Evolutionary conservation across 2,888 invertebrate species (phyloP).

Genomic region (Oligia latruncula): DNA sequence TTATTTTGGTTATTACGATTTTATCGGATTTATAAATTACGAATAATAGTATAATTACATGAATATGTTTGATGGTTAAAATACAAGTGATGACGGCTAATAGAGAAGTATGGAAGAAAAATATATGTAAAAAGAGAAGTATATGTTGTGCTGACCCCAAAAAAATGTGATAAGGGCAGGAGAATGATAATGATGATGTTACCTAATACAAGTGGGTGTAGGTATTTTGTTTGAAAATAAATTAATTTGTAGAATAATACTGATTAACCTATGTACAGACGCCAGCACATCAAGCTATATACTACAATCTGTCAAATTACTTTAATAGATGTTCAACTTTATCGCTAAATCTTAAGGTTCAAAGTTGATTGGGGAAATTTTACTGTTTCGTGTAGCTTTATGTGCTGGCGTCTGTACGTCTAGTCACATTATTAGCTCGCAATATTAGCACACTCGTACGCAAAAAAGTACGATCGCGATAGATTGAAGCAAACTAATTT

Average conservation of each 20-base stretch:
- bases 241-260: neutral
- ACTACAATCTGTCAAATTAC: too few species aligned
- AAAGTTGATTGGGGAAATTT: neutral
- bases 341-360: too few species aligned
- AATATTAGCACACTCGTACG: too few species aligned
- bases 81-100: neutral
- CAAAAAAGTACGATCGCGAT: neutral
- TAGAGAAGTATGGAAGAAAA: too few species aligned
- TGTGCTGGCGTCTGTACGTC: too few species aligned
- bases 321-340: too few species aligned
- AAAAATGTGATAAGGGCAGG: too few species aligned
- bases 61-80: neutral
- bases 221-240: neutral
- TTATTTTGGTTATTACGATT: slow-evolving; percentile 37
- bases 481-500: slow-evolving; percentile 1
- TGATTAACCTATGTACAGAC: neutral
- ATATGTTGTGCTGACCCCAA: too few species aligned
- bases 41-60: neutral
- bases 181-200: too few species aligned
- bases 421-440: neutral
- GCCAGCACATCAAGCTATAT: too few species aligned
- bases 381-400: too few species aligned
- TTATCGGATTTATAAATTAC: slow-evolving; percentile 25
- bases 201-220: neutral
- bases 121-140: too few species aligned